Evolutionary conservation across 2,113 vertebrate species (phyloP), one percentile per base, ranked within the genome.

Genomic region (Grallaria varia): DNA sequence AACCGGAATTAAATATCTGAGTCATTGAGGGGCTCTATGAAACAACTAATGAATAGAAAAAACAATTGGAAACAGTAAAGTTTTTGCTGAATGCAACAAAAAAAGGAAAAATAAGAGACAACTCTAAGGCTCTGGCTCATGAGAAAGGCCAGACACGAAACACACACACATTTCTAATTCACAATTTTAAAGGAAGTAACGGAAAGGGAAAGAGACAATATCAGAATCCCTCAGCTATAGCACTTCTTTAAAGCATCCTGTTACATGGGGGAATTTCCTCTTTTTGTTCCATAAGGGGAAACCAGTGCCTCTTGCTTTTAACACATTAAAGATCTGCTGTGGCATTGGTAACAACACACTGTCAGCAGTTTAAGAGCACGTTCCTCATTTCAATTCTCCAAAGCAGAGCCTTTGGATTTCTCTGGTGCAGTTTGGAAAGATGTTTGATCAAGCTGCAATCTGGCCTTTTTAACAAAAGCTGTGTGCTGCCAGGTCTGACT

Each of bases 341-440:
- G 89, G 79, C n/a, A 2, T 21, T 5, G 0, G 31, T 21, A 85
- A 45, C 67, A 69, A 25, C 52, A 75, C 76, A 4, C 7, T 9
- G 40, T 96, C 95, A 96, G 94, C 91, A 44, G 68, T 87, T 95
- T 64, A 68, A 60, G 30, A 81, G 84, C 86, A 69, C 7, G 18
- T 89, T 93, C 84, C 89, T 95, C 66, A 18, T 96, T 91, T 91
- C 74, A 75, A 82, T 93, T 94, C 94, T 95, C 91, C 86, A 82
- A 91, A 94, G 87, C 66, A 72, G 53, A 84, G 84, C 53, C 87
- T 95, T 75, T 91, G 84, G 60, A 91, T 95, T 82, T 95, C 72
- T 89, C 81, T 55, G 56, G 19, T 84, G 94, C 89, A 52, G 9
- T 84, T 89, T 89, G 91, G 89, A 79, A 87, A 93, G 94, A 91